Conservation (phyloP, 2,113 vertebrate species). For the human region DNA sequence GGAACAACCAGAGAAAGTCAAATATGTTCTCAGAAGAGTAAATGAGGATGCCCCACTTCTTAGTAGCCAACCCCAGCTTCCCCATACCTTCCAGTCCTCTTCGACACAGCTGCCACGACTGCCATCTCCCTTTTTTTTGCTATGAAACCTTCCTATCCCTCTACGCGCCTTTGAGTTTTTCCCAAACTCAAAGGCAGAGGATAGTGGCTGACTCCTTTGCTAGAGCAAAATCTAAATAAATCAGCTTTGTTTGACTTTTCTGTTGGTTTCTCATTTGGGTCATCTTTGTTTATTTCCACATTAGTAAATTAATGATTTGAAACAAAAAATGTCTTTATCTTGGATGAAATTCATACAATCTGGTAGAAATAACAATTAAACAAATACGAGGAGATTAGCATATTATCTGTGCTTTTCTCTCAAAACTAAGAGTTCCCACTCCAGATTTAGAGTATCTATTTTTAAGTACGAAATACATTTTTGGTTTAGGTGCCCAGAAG, state of each 20-base stretch:
- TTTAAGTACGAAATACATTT: neutral
- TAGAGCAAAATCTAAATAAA: neutral
- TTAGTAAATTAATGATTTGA: neutral
- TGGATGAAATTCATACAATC: neutral
- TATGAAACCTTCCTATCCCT: neutral
- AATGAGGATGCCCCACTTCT: neutral
- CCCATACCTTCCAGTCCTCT: neutral
- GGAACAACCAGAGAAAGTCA: neutral
- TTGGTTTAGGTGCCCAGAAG: neutral
- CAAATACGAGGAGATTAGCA: neutral
- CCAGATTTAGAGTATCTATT: neutral
- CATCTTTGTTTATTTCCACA: neutral
- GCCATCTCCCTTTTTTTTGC: neutral
- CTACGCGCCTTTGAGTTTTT: neutral
- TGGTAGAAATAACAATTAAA: neutral
- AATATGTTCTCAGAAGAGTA: rapidly evolving
- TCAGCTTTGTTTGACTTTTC: too few species aligned
- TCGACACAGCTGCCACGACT: neutral
- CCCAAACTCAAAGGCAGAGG: neutral
- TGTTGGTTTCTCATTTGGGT: neutral
- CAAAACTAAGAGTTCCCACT: neutral
- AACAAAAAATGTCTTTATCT: neutral
- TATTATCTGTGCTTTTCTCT: neutral
- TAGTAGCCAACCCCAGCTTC: rapidly evolving
- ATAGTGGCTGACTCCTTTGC: neutral